phyloP scores from a whole-genome alignment of 2,113 vertebrate genomes.

The Artemisiospiza belli region DNA sequence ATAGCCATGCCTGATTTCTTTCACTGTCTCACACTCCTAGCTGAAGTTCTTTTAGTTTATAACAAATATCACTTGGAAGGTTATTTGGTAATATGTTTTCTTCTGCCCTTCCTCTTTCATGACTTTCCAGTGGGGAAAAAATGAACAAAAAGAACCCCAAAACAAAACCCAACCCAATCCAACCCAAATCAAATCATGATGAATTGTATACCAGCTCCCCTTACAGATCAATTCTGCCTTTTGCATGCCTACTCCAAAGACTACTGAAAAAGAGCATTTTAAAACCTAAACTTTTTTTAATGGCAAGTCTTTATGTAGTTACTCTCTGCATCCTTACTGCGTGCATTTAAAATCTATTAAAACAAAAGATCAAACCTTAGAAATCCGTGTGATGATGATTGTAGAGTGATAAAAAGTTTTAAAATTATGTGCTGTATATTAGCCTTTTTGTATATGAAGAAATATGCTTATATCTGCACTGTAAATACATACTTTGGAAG shows the following conservation, averaged over 20 bases:
- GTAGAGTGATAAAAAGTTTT: not conserved
- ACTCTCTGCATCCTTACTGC: not conserved
- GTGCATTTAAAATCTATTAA: not conserved
- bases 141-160: rapidly evolving
- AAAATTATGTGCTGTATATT: not conserved
- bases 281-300: not conserved
- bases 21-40: not conserved
- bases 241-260: not conserved
- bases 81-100: not conserved
- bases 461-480: not conserved
- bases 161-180: not conserved
- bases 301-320: not conserved
- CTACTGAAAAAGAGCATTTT: not conserved
- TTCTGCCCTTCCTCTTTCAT: not conserved
- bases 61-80: not conserved
- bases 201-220: not conserved
- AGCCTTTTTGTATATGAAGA: not conserved
- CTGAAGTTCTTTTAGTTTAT: not conserved
- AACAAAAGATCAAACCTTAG: not conserved
- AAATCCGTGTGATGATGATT: not conserved
- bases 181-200: not conserved
- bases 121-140: not conserved
- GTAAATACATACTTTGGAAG: not conserved
- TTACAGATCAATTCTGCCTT: not conserved
- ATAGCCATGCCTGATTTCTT: not conserved